A percentile compares a stretch with the other conserved stretches of the same genome.
These are phyloP conservation scores for Euphydryas editha DNA, from an alignment of 2,888 invertebrate genomes.

Conservation along the genomic window DNA sequence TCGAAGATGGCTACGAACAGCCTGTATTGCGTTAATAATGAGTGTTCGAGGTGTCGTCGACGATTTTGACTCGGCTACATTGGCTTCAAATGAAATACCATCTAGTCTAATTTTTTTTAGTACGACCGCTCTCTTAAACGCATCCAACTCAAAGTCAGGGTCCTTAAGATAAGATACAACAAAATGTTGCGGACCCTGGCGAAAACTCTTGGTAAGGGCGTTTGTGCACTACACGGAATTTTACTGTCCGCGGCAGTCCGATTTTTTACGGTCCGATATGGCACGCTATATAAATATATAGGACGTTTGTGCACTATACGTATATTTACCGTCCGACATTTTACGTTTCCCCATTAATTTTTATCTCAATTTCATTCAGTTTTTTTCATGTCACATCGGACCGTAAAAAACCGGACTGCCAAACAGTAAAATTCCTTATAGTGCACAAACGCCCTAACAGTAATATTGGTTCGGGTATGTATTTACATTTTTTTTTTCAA, in stretches of 20 bases:
- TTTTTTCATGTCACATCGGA: too few species aligned
- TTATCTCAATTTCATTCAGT: too few species aligned
- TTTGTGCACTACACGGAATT: too few species aligned
- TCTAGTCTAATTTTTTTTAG: neutral
- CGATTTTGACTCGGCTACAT: neutral
- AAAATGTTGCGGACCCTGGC: slow-evolving; percentile 47
- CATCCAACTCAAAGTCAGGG: slow-evolving; percentile 17
- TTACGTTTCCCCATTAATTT: too few species aligned
- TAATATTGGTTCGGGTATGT: slow-evolving; percentile 30
- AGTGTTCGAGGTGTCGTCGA: neutral
- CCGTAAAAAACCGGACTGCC: too few species aligned
- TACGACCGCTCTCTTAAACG: slow-evolving; percentile 41
- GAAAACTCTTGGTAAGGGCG: slow-evolving; percentile 31
- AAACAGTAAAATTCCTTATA: too few species aligned
- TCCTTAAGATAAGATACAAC: slow-evolving; percentile 43
- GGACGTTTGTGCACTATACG: too few species aligned
- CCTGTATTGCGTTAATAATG: neutral
- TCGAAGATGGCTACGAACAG: neutral
- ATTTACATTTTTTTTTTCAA: neutral
- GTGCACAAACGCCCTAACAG: too few species aligned
- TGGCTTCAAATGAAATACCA: neutral
- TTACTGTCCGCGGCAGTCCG: too few species aligned
- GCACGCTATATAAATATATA: too few species aligned
- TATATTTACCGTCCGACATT: too few species aligned
- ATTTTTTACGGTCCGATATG: too few species aligned